Evolutionary conservation across 2,888 invertebrate genomes (phyloP), one percentile per base, ranked within the genome.

Genomic region (Erynnis tages): DNA sequence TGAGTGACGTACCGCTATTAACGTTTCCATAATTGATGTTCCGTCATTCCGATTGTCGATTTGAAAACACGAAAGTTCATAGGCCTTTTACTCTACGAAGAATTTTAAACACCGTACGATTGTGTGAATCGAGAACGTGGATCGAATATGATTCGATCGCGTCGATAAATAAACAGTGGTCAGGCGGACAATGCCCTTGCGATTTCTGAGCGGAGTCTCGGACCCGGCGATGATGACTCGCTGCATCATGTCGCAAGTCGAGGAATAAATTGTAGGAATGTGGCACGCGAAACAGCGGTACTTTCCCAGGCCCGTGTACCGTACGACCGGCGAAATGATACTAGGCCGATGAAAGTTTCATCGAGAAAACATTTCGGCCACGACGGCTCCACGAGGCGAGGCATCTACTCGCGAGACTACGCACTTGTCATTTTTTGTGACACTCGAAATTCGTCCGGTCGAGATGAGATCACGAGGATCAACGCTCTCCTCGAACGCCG

Each of bases 391-490:
- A 29, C 32, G n/a, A 8, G 29, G 4, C 3, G 10, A 16, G 7
- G 0, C 16, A 11, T 10, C 25, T 16, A 19, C 10, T n/a, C 19
- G 16, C 29, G 35, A 45, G 5, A 53, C 45, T 55, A 45, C 56
- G 57, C 46, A 59, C 47, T 54, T 53, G 21, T 37, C 29, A 45
- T 56, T 60, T 60, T 65, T 71, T 71, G 67, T 68, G 59, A 59
- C 58, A 53, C 59, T 57, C 58, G 54, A 53, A 54, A 53, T 41
- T 50, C 55, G 61, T 62, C 63, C 59, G 59, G 65, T 61, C 61
- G 67, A 69, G 83, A 87, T 88, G 88, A 88, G 85, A 86, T 89
- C 87, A 89, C 76, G 65, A 73, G 86, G 89, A 88, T 85, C 88
- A 88, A 85, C 68, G 88, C 69, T 80, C 89, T 73, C 65, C 62